Conservation (phyloP, 2,113 vertebrate genomes). For the Larimichthys polyactis region DNA sequence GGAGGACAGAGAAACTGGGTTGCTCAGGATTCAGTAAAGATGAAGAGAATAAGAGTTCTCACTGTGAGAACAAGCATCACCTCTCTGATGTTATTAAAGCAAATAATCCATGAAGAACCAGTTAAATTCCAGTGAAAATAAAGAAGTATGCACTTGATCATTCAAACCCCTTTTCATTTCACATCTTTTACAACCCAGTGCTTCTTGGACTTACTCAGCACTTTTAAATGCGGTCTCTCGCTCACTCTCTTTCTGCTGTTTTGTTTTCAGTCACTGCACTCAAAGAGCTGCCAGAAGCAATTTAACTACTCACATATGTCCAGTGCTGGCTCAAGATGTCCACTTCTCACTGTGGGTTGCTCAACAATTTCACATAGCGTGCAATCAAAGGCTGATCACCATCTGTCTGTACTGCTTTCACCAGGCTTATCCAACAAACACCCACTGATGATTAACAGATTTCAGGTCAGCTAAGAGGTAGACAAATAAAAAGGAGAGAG, state of each 20-base stretch:
- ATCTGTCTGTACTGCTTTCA: conserved; percentile 22
- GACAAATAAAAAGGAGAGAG: background rate
- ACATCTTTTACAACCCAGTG: conserved; percentile 42
- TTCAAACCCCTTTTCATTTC: conserved; percentile 29
- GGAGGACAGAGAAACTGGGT: background rate
- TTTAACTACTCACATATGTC: conserved; percentile 61
- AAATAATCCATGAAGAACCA: conserved; percentile 6
- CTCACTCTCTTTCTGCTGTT: conserved; percentile 35
- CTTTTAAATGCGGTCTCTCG: conserved; percentile 33
- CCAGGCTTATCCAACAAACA: background rate
- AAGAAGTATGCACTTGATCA: conserved; percentile 14
- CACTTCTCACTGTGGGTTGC: conserved; percentile 47
- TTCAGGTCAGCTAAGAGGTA: conserved; percentile 2
- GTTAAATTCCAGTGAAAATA: conserved; percentile 13
- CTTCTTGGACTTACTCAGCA: conserved; percentile 45
- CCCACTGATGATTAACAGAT: background rate
- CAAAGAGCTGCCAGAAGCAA: conserved; percentile 58
- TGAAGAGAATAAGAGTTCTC: background rate
- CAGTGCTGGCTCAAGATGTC: conserved; percentile 44
- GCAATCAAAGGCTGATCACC: conserved; percentile 23
- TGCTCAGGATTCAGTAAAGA: conserved; percentile 15
- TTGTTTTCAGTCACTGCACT: conserved; percentile 47
- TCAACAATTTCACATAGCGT: conserved; percentile 33
- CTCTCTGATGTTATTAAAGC: conserved; percentile 15
- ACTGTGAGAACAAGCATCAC: background rate